These are phyloP conservation scores for Netelia fuscicornis DNA, from an alignment of 2,888 invertebrate genomes.

Conservation along the genomic window DNA sequence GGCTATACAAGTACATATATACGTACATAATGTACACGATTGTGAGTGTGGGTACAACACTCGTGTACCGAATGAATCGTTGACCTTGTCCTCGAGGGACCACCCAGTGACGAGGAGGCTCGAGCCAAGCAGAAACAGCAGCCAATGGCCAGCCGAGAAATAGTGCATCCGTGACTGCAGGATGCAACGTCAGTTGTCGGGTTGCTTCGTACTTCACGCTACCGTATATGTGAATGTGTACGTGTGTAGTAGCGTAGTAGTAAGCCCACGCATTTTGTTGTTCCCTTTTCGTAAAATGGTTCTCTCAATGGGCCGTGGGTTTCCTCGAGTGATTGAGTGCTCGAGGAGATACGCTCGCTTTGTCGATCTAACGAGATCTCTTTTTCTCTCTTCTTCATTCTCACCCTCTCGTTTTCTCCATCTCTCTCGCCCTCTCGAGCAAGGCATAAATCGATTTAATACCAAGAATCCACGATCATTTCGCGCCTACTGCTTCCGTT, in stretches of 20 bases:
- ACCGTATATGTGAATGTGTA: constrained; percentile 1
- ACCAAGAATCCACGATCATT: constrained; percentile 46
- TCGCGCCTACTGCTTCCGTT: constrained; percentile 54
- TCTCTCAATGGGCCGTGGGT: constrained; percentile 64
- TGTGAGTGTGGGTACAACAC: neutral
- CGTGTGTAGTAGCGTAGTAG: constrained; percentile 13
- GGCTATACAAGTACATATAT: neutral
- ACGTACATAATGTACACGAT: neutral
- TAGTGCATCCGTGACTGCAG: constrained; percentile 42
- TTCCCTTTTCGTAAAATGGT: constrained; percentile 54
- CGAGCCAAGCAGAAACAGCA: constrained; percentile 42
- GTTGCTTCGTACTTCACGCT: constrained; percentile 18
- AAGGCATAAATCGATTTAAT: constrained; percentile 64
- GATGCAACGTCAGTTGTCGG: constrained; percentile 40
- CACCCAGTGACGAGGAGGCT: constrained; percentile 62
- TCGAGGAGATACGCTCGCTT: constrained; percentile 64
- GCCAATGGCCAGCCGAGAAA: constrained; percentile 52
- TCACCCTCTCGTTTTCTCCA: neutral
- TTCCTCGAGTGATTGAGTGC: constrained; percentile 61
- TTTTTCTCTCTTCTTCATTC: neutral
- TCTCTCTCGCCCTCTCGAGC: constrained; percentile 23
- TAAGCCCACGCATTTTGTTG: constrained; percentile 53
- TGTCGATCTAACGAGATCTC: constrained; percentile 63
- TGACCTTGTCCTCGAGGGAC: constrained; percentile 67
- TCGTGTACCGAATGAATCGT: constrained; percentile 53